These are phyloP conservation scores for Ciconia maguari DNA, from an alignment of 2,113 vertebrate genomes.

Conservation along the genomic window DNA sequence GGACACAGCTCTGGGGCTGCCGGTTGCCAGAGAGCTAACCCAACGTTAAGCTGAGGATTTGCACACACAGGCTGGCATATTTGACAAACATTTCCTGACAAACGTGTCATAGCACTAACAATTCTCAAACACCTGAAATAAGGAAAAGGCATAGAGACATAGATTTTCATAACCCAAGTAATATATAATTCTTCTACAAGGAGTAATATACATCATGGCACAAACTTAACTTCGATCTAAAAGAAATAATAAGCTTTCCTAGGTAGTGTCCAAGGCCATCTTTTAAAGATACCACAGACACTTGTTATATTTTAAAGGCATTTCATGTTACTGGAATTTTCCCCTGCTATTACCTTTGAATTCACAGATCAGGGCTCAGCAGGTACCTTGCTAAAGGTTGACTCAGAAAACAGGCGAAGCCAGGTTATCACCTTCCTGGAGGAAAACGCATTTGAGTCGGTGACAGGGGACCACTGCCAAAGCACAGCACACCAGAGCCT, in stretches of 20 bases:
- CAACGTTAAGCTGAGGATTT: not conserved
- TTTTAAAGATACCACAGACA: not conserved
- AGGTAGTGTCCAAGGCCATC: not conserved
- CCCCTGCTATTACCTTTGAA: not conserved
- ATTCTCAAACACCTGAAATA: not conserved
- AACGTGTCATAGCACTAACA: fast-evolving
- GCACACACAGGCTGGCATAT: not conserved
- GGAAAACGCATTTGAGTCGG: not conserved
- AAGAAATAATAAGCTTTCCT: not conserved
- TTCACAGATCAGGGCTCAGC: not conserved
- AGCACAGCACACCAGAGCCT: not conserved
- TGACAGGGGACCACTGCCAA: not conserved
- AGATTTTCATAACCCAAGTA: not conserved
- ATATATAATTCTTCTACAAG: not conserved
- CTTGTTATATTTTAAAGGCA: not conserved
- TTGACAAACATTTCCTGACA: not conserved
- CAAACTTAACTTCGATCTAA: not conserved
- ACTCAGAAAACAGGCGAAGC: not conserved
- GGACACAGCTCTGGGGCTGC: not conserved
- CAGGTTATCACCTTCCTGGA: not conserved
- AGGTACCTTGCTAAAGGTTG: not conserved
- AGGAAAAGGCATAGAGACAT: not conserved
- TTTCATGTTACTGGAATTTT: not conserved
- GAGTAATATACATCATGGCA: not conserved
- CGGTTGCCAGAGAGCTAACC: not conserved